Evolutionary conservation across 2,888 invertebrate species (phyloP).

Genomic region (Notocelia uddmanniana): DNA sequence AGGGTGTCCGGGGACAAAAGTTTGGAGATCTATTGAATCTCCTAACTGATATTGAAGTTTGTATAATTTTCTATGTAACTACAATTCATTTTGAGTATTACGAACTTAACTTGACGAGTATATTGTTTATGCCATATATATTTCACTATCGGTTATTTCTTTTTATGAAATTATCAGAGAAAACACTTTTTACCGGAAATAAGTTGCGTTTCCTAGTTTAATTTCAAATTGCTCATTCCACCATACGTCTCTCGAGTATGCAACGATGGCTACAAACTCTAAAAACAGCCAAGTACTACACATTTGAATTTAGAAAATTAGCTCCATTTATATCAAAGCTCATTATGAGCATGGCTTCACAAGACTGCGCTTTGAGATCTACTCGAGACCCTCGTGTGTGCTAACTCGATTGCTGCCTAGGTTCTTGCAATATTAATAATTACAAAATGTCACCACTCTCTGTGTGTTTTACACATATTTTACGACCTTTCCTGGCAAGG

Average conservation of each 20-base stretch:
- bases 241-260: too few species aligned
- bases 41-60: not conserved
- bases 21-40: not conserved
- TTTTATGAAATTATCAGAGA: too few species aligned
- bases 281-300: not conserved
- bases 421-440: not conserved
- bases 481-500: too few species aligned
- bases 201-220: not conserved
- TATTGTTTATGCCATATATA: too few species aligned
- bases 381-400: not conserved
- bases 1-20: not conserved
- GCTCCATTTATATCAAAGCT: not conserved
- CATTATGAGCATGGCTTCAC: constrained; percentile 5
- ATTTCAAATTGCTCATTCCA: not conserved
- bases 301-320: constrained; percentile 11
- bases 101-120: too few species aligned
- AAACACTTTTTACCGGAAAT: too few species aligned
- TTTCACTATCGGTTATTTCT: too few species aligned
- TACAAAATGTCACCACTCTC: not conserved
- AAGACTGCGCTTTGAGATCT: constrained; percentile 1
- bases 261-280: too few species aligned
- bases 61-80: not conserved
- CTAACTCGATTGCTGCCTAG: constrained; percentile 6
- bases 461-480: too few species aligned
- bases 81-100: too few species aligned